Evolutionary conservation across 2,888 invertebrate species (phyloP).

Genomic region (Chrysotoxum bicinctum): DNA sequence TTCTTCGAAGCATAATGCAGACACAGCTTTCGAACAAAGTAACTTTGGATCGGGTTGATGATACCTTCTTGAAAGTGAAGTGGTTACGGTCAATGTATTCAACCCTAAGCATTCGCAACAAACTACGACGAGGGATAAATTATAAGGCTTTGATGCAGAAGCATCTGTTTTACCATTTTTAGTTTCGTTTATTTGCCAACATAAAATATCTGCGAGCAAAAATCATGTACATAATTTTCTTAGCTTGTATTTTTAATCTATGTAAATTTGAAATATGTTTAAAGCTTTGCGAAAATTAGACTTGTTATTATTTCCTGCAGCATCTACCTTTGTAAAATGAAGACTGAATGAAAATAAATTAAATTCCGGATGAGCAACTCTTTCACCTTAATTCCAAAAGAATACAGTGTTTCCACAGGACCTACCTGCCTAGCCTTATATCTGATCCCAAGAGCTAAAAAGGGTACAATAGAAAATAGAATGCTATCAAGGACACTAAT

Average conservation of each 20-base stretch:
- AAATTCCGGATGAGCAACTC: too few species aligned
- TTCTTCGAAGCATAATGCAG: neutral
- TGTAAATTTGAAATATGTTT: neutral
- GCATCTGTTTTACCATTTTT: neutral
- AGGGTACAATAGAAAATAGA: too few species aligned
- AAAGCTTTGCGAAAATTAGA: neutral
- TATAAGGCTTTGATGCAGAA: neutral
- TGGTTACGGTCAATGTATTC: constrained; percentile 4
- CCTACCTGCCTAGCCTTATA: too few species aligned
- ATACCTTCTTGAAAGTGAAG: neutral
- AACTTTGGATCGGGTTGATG: neutral
- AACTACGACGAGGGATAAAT: neutral
- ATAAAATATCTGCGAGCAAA: neutral
- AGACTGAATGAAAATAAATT: neutral
- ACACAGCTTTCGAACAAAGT: neutral
- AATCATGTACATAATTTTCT: too few species aligned
- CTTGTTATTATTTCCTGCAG: neutral
- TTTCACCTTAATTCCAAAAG: too few species aligned
- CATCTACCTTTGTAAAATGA: neutral
- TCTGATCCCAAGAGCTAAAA: too few species aligned
- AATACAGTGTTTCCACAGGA: too few species aligned
- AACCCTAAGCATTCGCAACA: constrained; percentile 8
- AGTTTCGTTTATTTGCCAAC: neutral
- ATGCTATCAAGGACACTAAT: too few species aligned
- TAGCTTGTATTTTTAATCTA: neutral